Conservation (phyloP, 2,113 vertebrate genomes). For the Leptobrachium leishanense region DNA sequence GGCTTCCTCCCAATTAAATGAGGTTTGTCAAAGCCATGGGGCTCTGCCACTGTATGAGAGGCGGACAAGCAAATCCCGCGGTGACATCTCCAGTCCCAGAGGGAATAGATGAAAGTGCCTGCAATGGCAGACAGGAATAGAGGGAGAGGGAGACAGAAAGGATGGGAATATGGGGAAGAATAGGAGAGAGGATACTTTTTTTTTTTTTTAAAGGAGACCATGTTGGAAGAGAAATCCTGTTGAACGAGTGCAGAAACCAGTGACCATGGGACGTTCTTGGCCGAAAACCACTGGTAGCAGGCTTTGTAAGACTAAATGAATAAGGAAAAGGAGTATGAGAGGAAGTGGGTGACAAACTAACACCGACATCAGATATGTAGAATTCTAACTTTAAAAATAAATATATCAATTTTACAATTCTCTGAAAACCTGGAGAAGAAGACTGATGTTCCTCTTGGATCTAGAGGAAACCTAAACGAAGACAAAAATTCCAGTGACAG, state of each 20-base stretch:
- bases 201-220: conserved; percentile 15
- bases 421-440: too few relatives aligned
- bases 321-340: neutral
- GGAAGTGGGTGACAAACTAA: neutral
- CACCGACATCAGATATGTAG: neutral
- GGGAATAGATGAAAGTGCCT: conserved; percentile 79
- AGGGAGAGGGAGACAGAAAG: conserved; percentile 49
- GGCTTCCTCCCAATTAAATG: conserved; percentile 86
- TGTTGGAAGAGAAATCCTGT: conserved; percentile 22
- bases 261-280: neutral
- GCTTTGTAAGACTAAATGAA: too few relatives aligned
- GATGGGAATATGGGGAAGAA: conserved; percentile 63
- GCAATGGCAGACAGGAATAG: conserved; percentile 62
- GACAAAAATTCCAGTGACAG: too few relatives aligned
- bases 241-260: conserved; percentile 19
- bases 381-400: too few relatives aligned
- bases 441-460: too few relatives aligned
- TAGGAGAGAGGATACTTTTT: conserved; percentile 36
- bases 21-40: conserved; percentile 87
- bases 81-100: conserved; percentile 79
- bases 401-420: too few relatives aligned
- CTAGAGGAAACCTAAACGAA: too few relatives aligned
- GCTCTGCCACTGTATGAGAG: conserved; percentile 77
- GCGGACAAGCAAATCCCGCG: conserved; percentile 81
- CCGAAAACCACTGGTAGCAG: too few relatives aligned